phyloP scores from a whole-genome alignment of 2,888 invertebrate genomes.

The Machimus atricapillus region DNA sequence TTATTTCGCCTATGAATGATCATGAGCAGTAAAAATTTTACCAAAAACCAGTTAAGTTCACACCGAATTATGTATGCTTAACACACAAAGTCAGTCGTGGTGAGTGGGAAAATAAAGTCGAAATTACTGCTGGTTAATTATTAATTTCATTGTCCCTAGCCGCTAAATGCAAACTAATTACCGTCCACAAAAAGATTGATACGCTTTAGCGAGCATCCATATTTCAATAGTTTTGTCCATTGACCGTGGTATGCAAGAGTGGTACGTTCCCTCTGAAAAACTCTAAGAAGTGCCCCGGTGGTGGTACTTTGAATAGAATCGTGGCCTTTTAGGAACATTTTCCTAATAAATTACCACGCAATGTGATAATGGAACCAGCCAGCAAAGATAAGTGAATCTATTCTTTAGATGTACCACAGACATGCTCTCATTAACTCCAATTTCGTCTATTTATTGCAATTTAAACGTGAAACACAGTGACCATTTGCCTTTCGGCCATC shows the following conservation, averaged over 20 bases:
- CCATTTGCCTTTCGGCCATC: neutral
- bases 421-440: conserved; percentile 1
- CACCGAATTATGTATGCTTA: neutral
- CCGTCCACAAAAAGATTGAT: neutral
- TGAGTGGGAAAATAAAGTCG: neutral
- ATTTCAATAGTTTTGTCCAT: neutral
- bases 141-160: neutral
- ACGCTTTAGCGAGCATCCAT: neutral
- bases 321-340: neutral
- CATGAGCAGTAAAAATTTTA: neutral
- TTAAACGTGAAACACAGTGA: neutral
- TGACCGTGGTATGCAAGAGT: neutral
- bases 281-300: neutral
- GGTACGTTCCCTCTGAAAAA: neutral
- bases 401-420: neutral
- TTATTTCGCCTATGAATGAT: neutral
- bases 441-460: neutral
- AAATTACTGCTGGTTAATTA: neutral
- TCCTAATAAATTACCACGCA: neutral
- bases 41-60: neutral
- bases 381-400: neutral
- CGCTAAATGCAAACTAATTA: neutral
- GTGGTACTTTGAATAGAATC: neutral
- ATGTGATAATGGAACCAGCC: neutral
- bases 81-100: neutral